These are phyloP conservation scores for Vanessa cardui DNA, from an alignment of 2,888 invertebrate species.

Conservation along the genomic window DNA sequence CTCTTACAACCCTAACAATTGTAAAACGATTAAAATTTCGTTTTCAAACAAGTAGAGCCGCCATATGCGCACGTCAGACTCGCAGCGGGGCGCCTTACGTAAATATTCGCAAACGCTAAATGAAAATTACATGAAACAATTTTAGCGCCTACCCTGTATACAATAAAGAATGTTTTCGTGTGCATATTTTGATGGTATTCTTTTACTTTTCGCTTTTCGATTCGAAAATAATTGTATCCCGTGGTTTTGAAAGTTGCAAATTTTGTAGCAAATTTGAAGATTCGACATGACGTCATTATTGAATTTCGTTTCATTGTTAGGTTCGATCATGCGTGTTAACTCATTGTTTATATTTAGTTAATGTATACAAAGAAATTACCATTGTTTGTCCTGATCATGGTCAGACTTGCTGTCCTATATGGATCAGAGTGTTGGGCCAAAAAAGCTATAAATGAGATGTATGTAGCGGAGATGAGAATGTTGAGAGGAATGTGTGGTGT, in stretches of 20 bases:
- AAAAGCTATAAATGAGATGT: too few relatives aligned
- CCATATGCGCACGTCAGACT: constrained; percentile 62
- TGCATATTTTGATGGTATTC: not conserved
- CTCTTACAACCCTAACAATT: constrained; percentile 38
- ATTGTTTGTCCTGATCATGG: too few relatives aligned
- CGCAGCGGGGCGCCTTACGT: constrained; percentile 55
- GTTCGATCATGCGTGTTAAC: constrained; percentile 6
- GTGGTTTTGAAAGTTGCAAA: constrained; percentile 63
- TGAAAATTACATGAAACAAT: constrained; percentile 16
- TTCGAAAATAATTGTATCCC: constrained; percentile 59
- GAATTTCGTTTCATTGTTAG: constrained; percentile 18
- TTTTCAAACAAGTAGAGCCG: constrained; percentile 47
- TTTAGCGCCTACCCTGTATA: not conserved
- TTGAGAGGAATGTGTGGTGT: too few relatives aligned
- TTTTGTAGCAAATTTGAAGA: constrained; percentile 51
- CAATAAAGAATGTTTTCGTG: constrained; percentile 3
- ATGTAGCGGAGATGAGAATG: too few relatives aligned
- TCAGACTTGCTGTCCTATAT: too few relatives aligned
- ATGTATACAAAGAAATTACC: too few relatives aligned
- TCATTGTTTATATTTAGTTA: not conserved
- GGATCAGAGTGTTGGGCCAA: too few relatives aligned
- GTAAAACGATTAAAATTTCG: constrained; percentile 47
- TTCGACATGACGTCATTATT: constrained; percentile 38
- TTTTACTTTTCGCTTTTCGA: constrained; percentile 2
- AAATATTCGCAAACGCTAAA: constrained; percentile 42